A percentile compares a stretch with the other conserved stretches of the same genome.
phyloP scores from a whole-genome alignment of 2,888 invertebrate species.

The Meiosimyza platycephala region DNA sequence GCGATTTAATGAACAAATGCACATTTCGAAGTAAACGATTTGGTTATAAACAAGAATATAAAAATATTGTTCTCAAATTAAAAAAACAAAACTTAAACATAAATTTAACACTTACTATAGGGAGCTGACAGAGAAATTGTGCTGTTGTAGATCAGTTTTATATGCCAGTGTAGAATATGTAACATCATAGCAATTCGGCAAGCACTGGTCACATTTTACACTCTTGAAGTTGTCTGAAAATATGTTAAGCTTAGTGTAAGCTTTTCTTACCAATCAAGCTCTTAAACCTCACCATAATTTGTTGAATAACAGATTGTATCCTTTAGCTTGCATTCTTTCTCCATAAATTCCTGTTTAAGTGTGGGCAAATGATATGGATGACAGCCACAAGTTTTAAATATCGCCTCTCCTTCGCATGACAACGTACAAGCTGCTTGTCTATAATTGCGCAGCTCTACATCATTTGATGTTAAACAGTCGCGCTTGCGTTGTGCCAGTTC shows the following conservation, averaged over 20 bases:
- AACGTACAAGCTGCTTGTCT: conserved; percentile 63
- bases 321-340: conserved; percentile 59
- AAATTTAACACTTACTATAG: conserved; percentile 57
- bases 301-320: conserved; percentile 61
- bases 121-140: conserved; percentile 59
- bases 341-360: conserved; percentile 45
- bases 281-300: conserved; percentile 57
- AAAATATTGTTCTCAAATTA: too few species aligned
- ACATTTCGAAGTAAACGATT: too few species aligned
- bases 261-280: background rate
- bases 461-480: conserved; percentile 63
- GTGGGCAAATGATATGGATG: conserved; percentile 64
- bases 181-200: conserved; percentile 66
- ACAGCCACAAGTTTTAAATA: conserved; percentile 61
- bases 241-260: background rate
- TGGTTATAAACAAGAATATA: too few species aligned
- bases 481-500: conserved; percentile 60
- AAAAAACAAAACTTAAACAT: too few species aligned
- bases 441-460: conserved; percentile 58
- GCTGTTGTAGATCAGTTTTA: conserved; percentile 60
- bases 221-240: conserved; percentile 61
- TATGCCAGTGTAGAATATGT: conserved; percentile 62
- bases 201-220: conserved; percentile 61
- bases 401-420: conserved; percentile 59
- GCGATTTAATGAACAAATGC: too few species aligned